Evolutionary conservation across 2,113 vertebrate genomes (phyloP).

Genomic region (Charadrius vociferus): DNA sequence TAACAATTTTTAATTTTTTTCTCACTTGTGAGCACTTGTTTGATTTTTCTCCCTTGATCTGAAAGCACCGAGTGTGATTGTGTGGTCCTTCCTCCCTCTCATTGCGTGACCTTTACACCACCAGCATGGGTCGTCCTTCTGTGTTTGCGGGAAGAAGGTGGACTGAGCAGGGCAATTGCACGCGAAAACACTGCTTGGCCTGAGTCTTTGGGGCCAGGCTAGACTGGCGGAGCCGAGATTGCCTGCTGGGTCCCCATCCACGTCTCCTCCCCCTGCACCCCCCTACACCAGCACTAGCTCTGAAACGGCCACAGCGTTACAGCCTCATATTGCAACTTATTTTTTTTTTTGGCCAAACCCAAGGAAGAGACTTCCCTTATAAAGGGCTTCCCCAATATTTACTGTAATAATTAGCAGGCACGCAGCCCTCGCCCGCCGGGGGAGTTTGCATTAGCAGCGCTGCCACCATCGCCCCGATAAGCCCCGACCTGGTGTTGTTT

Average conservation of each 20-base stretch:
- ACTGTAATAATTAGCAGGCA: not conserved
- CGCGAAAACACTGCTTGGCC: not conserved
- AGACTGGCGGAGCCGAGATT: rapidly evolving
- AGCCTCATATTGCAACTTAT: too few relatives aligned
- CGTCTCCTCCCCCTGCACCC: not conserved
- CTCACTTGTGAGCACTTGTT: not conserved
- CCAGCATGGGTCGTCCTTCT: not conserved
- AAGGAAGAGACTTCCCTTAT: not conserved
- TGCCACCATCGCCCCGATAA: not conserved
- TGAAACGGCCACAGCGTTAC: rapidly evolving
- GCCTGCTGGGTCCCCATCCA: not conserved
- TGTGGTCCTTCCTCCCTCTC: not conserved
- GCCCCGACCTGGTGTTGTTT: conserved; percentile 55
- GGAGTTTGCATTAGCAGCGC: not conserved
- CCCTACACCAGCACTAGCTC: not conserved
- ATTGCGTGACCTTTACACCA: not conserved
- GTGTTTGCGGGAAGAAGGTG: not conserved
- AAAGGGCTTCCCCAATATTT: not conserved
- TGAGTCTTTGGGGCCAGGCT: rapidly evolving
- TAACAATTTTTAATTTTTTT: not conserved
- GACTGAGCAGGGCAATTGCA: not conserved
- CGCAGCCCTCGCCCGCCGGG: not conserved
- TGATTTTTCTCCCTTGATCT: not conserved
- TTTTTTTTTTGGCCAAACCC: not conserved
- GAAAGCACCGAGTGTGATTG: rapidly evolving